These are phyloP conservation scores for Sebastes cheni DNA, from an alignment of 2,797 vertebrate genomes.

Conservation along the genomic window DNA sequence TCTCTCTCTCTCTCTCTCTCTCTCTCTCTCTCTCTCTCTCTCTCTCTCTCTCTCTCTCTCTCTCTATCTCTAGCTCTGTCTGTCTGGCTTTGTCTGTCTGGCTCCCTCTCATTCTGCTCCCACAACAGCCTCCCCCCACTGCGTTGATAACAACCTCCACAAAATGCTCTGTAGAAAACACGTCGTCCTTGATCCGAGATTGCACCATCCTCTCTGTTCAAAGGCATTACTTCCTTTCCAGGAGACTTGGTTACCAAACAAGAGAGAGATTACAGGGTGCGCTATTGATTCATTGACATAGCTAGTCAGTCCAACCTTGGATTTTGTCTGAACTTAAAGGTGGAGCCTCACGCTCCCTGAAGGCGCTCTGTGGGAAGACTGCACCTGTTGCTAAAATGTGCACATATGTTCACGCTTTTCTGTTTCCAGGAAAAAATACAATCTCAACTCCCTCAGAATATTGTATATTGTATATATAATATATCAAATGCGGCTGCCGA, in stretches of 20 bases:
- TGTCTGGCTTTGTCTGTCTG: conserved; percentile 35
- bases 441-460: background rate
- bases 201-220: conserved; percentile 61
- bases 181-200: conserved; percentile 67
- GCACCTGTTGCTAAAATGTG: conserved; percentile 2
- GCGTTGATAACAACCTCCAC: conserved; percentile 65
- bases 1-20: background rate
- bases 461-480: background rate
- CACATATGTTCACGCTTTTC: background rate
- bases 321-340: conserved; percentile 55
- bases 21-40: background rate
- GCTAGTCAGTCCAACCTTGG: conserved; percentile 60
- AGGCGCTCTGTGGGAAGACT: background rate
- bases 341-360: conserved; percentile 10
- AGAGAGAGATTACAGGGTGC: conserved; percentile 59
- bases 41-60: background rate
- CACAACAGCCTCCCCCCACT: conserved; percentile 35
- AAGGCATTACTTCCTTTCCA: conserved; percentile 53
- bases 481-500: background rate
- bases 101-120: conserved; percentile 34
- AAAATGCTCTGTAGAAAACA: conserved; percentile 64
- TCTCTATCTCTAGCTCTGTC: no score
- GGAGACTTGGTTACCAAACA: conserved; percentile 64
- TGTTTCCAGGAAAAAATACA: background rate
- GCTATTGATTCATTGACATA: conserved; percentile 62